phyloP scores from a whole-genome alignment of 2,797 vertebrate genomes.

The Sparidentex hasta region DNA sequence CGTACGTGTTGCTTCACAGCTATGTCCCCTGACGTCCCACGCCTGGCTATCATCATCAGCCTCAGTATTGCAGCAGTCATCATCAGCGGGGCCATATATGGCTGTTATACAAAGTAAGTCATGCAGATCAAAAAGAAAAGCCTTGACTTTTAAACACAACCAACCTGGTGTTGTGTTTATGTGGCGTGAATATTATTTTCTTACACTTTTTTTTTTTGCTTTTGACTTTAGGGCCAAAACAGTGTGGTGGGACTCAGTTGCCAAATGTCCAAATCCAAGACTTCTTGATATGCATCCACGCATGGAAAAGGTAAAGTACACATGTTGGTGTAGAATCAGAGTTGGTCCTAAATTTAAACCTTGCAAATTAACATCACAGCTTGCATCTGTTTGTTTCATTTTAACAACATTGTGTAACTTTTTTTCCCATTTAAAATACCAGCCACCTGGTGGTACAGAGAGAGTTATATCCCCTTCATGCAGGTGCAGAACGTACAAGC shows the following conservation, averaged over 20 bases:
- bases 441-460: no score
- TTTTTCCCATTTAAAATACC: no score
- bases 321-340: background rate
- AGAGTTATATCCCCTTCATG: no score
- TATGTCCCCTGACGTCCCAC: fast-evolving
- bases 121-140: conserved; percentile 1
- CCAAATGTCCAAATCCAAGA: conserved; percentile 43
- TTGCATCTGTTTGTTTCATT: background rate
- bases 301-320: conserved; percentile 53
- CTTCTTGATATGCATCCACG: conserved; percentile 15
- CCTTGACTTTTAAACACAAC: background rate
- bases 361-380: background rate
- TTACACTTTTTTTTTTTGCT: background rate
- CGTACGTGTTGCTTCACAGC: conserved; percentile 45
- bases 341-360: background rate
- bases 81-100: background rate
- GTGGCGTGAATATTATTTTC: background rate
- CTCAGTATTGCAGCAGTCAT: conserved; percentile 52
- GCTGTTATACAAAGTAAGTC: conserved; percentile 66
- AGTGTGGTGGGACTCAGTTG: conserved; percentile 52
- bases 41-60: background rate
- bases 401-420: no score
- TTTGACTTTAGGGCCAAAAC: conserved; percentile 61
- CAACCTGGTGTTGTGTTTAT: background rate
- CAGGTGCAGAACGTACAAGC: no score